Base-by-base conservation (phyloP, 2,113 vertebrate species). In the Boleophthalmus pectinirostris region DNA sequence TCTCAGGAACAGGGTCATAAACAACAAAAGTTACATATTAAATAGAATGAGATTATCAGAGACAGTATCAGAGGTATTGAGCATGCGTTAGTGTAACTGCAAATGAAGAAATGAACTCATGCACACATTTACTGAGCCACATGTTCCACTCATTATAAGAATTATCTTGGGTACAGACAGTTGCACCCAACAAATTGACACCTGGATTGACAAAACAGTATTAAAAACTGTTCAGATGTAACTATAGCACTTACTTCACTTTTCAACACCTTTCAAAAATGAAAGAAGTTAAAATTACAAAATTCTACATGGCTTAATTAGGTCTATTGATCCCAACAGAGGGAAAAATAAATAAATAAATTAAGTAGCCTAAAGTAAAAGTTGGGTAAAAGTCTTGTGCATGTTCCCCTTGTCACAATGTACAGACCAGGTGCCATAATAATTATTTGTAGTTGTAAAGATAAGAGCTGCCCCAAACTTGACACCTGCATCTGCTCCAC, bases 101-200 rank as follows among this genome's bases (percentile, higher is more conserved):
- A 18, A 70, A 69, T 51, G 35, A 80, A 71, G 53, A 86, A 82
- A 73, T 79, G 3, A 85, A 68, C 25, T 86, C 60, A n/a, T n/a
- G n/a, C n/a, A n/a, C n/a, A 43, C 38, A 43, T 29, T 29, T 10
- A 43, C 38, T 43, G 38, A 43, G 38, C 8, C 38, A 83, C 29
- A 13, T 25, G 49, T 49, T 49, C 5, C 47, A 51, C 16, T 51
- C 47, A 23, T 72, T 73, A 43, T 43, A 43, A 45, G n/a, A 75
- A 54, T 70, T 64, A 63, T 54, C 24, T 23, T 57, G 38, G 15
- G 66, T 5, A 65, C 66, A 8, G 9, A 63, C 14, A 24, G 57
- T 72, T 43, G 38, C 38, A 10, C 8, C 45, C 3, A 49, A 24
- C 61, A 47, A 57, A 29, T 66, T 57, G n/a, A 8, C 58, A 61